Base-by-base conservation (phyloP, 2,113 vertebrate genomes). In the Andinoacara biseriatus region DNA sequence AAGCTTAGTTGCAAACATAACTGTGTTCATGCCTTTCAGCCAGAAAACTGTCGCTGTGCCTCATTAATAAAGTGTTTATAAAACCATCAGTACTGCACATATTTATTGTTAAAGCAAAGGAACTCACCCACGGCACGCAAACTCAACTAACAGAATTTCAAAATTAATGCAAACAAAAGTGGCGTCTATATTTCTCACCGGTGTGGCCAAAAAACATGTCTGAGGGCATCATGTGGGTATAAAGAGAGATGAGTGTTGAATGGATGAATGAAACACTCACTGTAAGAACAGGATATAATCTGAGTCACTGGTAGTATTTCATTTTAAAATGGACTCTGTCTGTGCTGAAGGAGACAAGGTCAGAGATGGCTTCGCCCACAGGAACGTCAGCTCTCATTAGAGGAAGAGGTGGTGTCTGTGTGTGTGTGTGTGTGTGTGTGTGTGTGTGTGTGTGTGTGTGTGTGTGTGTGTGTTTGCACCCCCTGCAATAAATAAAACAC, bases 401-500 rank as follows among this genome's bases (percentile, higher is more conserved):
- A 49, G 81, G 35, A 24, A 10, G 10, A 17, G 9, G 2, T 58
- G 5, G 60, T 79, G 67, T 56, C 7, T 6, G 35, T 38, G 4
- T 49, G 59, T 46, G 65, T 57, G 76, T 49, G 74, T 24, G 74
- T 58, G 60, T 57, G 58, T 63, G 59, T 65, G 33, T 20, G 61
- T 52, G 17, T 65, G 58, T n/a, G 38, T 76, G 76, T 49, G 58
- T 67, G 67, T 57, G 58, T 29, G 46, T 43, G 9, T 43, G 40
- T 31, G 61, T 81, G 61, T 31, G 15, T 58, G 65, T 72, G 26
- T 54, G 26, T 10, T 3, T 43, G 56, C 58, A 40, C 57, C 31
- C n/a, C 33, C 31, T 18, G 61, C 33, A 83, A 87, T 87, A 58
- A 90, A 87, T 82, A 77, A 91, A 87, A 84, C 83, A 85, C 20